Evolutionary conservation across 2,113 vertebrate genomes (phyloP).

Genomic region (Thinocorus orbignyianus): DNA sequence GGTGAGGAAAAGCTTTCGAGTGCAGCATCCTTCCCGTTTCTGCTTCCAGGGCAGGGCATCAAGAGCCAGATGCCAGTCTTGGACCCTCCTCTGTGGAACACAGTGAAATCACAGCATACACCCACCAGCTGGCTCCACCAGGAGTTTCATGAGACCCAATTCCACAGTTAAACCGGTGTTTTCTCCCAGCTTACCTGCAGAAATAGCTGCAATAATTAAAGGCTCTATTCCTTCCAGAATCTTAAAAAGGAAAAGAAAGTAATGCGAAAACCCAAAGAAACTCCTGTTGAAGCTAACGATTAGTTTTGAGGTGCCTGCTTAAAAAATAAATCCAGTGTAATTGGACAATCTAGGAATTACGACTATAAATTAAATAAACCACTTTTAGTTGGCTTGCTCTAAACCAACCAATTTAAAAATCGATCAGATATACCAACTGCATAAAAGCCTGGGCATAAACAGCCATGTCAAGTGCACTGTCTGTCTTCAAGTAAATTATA

Average conservation of each 20-base stretch:
- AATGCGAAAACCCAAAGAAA: neutral
- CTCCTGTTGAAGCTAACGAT: neutral
- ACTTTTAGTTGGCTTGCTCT: neutral
- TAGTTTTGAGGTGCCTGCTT: conserved; percentile 1
- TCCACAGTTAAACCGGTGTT: fast-evolving
- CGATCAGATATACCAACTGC: neutral
- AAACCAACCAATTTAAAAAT: conserved; percentile 21
- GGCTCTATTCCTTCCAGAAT: neutral
- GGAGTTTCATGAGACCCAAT: neutral
- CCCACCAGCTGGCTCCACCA: neutral
- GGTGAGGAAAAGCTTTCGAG: neutral
- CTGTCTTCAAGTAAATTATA: conserved; percentile 27
- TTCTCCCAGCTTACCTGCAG: neutral
- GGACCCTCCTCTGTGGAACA: neutral
- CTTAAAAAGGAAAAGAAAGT: neutral
- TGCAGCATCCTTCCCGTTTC: neutral
- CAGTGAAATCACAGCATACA: neutral
- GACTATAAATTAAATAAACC: neutral
- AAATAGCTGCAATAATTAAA: neutral
- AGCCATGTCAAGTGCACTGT: neutral
- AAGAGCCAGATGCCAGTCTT: neutral
- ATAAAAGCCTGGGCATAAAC: conserved; percentile 3
- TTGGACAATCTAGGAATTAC: neutral
- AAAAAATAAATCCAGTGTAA: conserved; percentile 14
- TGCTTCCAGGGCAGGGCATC: neutral